Evolutionary conservation across 2,797 vertebrate species (phyloP), one percentile per base, ranked within the genome.

Genomic region (Vireo griseus): DNA sequence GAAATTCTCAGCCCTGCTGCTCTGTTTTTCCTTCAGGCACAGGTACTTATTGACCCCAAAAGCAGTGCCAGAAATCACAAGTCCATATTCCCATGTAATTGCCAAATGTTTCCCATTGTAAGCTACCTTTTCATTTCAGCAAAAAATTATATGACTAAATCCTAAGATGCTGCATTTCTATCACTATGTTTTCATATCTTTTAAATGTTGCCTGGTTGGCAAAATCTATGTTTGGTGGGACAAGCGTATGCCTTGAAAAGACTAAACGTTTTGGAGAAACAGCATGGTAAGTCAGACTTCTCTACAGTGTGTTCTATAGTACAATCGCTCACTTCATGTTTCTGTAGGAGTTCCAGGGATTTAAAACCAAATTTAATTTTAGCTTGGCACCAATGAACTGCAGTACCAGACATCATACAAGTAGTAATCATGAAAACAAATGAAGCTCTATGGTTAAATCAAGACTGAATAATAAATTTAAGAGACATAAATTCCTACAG

Each of bases 281-380:
- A 74, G 29, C n/a, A 51, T 67, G 62, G 65, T 73, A 90, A 75
- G 18, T 66, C 80, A 90, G 88, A 29, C 29, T 92, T 92, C 29
- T 90, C 88, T 80, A 39, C 61, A 87, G 40, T 22, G 51, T 69
- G 24, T 77, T 82, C 62, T 75, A 16, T 68, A 85, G 65, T 71
- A 95, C 81, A 95, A 71, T 94, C 2, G 10, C 52, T 91, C 69
- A 35, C 44, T 94, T 95, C 72, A 94, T 82, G 54, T 80, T 90
- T 92, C 90, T 95, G 72, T 44, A 90, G 78, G 58, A 73, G 86
- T 95, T 96, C 88, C 83, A 94, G 73, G 67, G 65, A 80, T 92
- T 94, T 92, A 83, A 92, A 95, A 52, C 35, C 31, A 92, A 96
- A 95, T 89, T 95, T 94, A 95, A 94, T 94, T 95, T 96, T 88